Conservation (phyloP, 35 echinoderm and acorn worm genomes). For the Patiria miniata region DNA sequence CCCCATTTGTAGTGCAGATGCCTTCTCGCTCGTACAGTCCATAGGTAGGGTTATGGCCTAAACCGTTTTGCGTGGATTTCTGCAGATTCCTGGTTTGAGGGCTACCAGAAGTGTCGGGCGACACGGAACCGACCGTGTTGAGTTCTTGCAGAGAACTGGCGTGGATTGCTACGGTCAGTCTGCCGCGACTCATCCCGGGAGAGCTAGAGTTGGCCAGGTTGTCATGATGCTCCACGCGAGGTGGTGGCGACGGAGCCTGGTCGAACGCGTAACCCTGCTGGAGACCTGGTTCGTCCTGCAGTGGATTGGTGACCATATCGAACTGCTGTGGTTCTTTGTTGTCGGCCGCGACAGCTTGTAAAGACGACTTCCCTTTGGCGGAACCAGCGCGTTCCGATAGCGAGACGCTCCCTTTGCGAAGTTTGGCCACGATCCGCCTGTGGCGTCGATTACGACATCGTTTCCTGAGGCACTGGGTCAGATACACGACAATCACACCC, state of each 20-base stretch:
- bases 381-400: not conserved
- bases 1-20: too few species aligned
- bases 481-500: not conserved
- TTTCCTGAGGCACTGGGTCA: not conserved
- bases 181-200: not conserved
- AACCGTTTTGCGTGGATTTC: not conserved
- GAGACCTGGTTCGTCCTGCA: not conserved
- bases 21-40: too few species aligned
- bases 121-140: not conserved
- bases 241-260: not conserved
- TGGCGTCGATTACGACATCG: not conserved
- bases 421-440: not conserved
- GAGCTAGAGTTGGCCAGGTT: not conserved
- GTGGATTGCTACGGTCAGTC: not conserved
- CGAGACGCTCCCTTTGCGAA: slow-evolving; percentile 2
- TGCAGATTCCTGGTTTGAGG: not conserved
- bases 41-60: too few species aligned
- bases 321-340: not conserved
- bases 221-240: not conserved
- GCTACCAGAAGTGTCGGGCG: not conserved
- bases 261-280: not conserved
- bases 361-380: not conserved
- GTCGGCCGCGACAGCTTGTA: not conserved
- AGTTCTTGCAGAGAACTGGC: slow-evolving; percentile 9
- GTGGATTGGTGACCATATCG: not conserved